phyloP scores from a whole-genome alignment of 1,140 invertebrate genomes.

The Pseudomyrmex sp. region DNA sequence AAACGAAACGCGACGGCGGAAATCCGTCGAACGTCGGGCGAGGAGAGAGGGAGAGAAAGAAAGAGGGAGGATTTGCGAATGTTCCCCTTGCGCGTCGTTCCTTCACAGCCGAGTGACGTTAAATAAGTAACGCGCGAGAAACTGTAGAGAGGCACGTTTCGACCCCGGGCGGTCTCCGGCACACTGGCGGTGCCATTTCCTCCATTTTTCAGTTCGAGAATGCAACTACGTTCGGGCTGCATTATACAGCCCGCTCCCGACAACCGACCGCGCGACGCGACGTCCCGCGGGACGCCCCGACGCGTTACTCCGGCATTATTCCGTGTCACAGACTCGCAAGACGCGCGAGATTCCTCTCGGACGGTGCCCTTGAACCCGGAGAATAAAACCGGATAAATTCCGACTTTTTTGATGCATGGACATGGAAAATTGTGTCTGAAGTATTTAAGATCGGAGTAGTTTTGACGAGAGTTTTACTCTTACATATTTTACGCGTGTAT shows the following conservation, averaged over 20 bases:
- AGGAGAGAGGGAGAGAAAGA: not conserved
- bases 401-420: not conserved
- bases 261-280: conserved; percentile 52
- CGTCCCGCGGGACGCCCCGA: conserved; percentile 32
- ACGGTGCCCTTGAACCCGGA: conserved; percentile 9
- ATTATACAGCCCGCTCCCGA: conserved; percentile 74
- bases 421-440: too few species aligned
- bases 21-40: not conserved
- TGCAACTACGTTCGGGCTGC: conserved; percentile 70
- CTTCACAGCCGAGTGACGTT: conserved; percentile 65
- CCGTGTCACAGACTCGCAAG: not conserved
- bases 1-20: conserved; percentile 1
- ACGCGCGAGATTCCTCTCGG: conserved; percentile 4
- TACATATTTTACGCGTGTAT: too few species aligned
- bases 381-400: not conserved
- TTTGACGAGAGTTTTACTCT: too few species aligned
- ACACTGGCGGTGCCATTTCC: conserved; percentile 54
- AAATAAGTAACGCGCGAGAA: conserved; percentile 76
- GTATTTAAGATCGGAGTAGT: too few species aligned
- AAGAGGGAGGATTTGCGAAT: conserved; percentile 20
- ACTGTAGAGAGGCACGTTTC: conserved; percentile 62
- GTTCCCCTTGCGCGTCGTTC: conserved; percentile 30
- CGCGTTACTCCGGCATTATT: conserved; percentile 37
- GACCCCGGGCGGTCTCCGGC: conserved; percentile 41
- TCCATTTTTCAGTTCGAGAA: conserved; percentile 78